These are phyloP conservation scores for Furcula furcula DNA, from an alignment of 2,888 invertebrate species.

Conservation along the genomic window DNA sequence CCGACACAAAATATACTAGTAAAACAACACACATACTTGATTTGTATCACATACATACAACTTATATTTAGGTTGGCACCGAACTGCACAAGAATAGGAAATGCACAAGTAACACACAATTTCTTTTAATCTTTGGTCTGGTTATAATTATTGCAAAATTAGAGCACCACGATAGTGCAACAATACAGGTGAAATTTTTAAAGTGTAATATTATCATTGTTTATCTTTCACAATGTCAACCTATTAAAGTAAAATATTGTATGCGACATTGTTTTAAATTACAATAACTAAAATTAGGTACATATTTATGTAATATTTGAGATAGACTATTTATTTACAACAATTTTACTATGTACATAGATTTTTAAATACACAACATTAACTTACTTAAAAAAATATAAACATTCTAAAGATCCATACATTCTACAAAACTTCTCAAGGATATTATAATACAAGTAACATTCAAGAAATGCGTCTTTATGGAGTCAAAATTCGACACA, in stretches of 20 bases:
- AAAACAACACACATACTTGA: slow-evolving; percentile 34
- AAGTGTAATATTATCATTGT: slow-evolving; percentile 26
- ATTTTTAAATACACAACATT: slow-evolving; percentile 66
- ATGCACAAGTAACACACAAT: slow-evolving; percentile 53
- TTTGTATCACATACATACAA: slow-evolving; percentile 36
- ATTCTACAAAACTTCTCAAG: slow-evolving; percentile 37
- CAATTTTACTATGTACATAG: slow-evolving; percentile 69
- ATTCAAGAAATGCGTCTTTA: slow-evolving; percentile 40
- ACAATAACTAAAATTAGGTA: slow-evolving; percentile 24
- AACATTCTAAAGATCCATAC: slow-evolving; percentile 34
- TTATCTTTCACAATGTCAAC: slow-evolving; percentile 29
- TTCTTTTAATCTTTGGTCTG: slow-evolving; percentile 69
- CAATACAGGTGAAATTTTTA: slow-evolving; percentile 18
- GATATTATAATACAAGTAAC: slow-evolving; percentile 37
- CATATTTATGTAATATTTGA: slow-evolving; percentile 51
- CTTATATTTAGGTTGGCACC: slow-evolving; percentile 55
- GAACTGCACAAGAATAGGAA: slow-evolving; percentile 49
- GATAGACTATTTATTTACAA: slow-evolving; percentile 78
- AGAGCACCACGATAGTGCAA: slow-evolving; percentile 33
- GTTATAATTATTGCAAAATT: slow-evolving; percentile 55
- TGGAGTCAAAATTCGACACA: slow-evolving; percentile 8
- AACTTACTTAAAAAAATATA: slow-evolving; percentile 55
- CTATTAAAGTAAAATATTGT: slow-evolving; percentile 32
- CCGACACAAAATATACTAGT: slow-evolving; percentile 38
- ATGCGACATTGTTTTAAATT: slow-evolving; percentile 25